Evolutionary conservation across 1,140 invertebrate genomes (phyloP), one percentile per base, ranked within the genome.

Genomic region (Rhyzopertha dominica): DNA sequence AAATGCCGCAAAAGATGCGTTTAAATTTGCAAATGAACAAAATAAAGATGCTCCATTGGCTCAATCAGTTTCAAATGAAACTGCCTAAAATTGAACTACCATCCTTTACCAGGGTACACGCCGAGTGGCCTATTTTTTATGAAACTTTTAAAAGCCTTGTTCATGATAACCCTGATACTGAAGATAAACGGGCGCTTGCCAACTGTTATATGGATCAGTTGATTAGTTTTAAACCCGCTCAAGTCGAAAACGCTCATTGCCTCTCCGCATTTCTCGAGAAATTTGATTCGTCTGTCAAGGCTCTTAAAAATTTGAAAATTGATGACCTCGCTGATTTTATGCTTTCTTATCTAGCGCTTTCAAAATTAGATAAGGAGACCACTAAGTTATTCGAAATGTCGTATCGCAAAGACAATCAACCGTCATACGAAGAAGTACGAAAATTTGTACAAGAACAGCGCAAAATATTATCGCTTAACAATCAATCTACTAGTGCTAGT

Each of bases 361-460:
- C 16, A 19, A 37, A 37, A 19, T 22, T 37, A 5, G 19, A 19
- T 37, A 13, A 18, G 9, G 18, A 37, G 4, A 37, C 17, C 2
- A n/a, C 13, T 7, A 20, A 37, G 24, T 37, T 19, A 5, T 37
- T 26, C 14, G 37, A 39, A 39, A 39, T 25, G 20, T 39, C 37
- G 14, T 10, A 10, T 14, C 8, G 24, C 18, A 20, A 20, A 12
- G 12, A 24, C 16, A 26, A 13, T 3, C 26, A 28, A 26, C 38
- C 38, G 18, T 10, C 25, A 28, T 28, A 40, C 29, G 13, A 40
- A 12, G 38, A 40, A 28, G 2, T 40, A 17, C 26, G 26, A 26
- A 40, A 24, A 1, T 40, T 40, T 40, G 24, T 40, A 9, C 22
- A 37, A 20, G 18, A 37, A 24, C 18, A 37, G 5, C n/a, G n/a